phyloP scores from a whole-genome alignment of 2,113 vertebrate species.

The Menura novaehollandiae region DNA sequence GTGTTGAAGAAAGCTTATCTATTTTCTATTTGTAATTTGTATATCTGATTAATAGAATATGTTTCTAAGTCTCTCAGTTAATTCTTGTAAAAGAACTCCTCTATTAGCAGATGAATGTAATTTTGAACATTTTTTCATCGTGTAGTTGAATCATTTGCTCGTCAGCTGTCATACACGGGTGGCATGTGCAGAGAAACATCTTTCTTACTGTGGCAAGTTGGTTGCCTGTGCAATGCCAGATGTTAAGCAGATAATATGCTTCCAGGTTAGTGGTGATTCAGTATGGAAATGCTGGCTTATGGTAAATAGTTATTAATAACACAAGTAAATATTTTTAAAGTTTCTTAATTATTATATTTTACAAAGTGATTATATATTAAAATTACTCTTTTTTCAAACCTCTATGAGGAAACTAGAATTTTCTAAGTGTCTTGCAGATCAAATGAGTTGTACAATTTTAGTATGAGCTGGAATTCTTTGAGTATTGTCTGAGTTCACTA shows the following conservation, averaged over 20 bases:
- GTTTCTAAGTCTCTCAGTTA: background rate
- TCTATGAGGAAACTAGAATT: background rate
- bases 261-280: background rate
- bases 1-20: background rate
- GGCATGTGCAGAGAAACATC: background rate
- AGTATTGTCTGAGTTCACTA: slow-evolving; percentile 3
- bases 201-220: background rate
- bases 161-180: background rate
- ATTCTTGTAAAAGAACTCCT: background rate
- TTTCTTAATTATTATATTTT: background rate
- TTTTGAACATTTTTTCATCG: background rate
- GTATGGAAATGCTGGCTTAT: background rate
- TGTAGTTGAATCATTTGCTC: background rate
- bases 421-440: background rate
- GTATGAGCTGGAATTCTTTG: background rate
- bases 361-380: background rate
- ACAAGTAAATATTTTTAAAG: background rate
- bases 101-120: background rate
- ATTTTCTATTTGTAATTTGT: background rate
- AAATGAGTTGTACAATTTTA: slow-evolving; percentile 10
- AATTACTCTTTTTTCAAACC: background rate
- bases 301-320: background rate
- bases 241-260: background rate
- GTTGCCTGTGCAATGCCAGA: background rate
- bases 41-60: background rate